Percentiles rank a stretch among this genome's conserved stretches.
These are phyloP conservation scores for Encarsia formosa DNA, from an alignment of 2,888 invertebrate species.

Conservation along the genomic window DNA sequence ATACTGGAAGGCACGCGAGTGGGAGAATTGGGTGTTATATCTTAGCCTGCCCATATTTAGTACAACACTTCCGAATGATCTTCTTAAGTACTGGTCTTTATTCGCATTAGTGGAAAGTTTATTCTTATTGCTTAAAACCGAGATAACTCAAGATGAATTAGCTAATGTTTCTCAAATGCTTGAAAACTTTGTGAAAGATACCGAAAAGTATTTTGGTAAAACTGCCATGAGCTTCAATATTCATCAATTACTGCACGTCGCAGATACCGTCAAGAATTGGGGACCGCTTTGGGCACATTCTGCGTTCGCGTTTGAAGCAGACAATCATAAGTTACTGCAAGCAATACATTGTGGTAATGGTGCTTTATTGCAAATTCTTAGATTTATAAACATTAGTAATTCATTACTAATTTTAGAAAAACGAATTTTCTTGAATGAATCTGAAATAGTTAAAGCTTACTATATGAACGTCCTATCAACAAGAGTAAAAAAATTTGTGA, in stretches of 20 bases:
- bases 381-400: background rate
- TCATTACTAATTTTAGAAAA: background rate
- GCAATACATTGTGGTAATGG: background rate
- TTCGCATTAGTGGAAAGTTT: too few species aligned
- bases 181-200: too few species aligned
- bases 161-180: too few species aligned
- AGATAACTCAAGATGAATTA: too few species aligned
- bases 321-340: background rate
- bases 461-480: too few species aligned
- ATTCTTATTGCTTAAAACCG: too few species aligned
- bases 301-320: background rate
- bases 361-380: background rate
- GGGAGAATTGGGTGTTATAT: too few species aligned
- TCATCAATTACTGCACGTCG: background rate
- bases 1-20: too few species aligned
- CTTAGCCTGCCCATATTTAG: too few species aligned
- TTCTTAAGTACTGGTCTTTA: too few species aligned
- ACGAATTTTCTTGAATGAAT: background rate
- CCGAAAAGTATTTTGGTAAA: background rate
- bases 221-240: slow-evolving; percentile 3
- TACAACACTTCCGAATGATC: too few species aligned
- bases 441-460: too few species aligned
- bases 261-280: slow-evolving; percentile 2
- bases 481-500: background rate
- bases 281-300: slow-evolving; percentile 8